Evolutionary conservation across 2,113 vertebrate species (phyloP), one percentile per base, ranked within the genome.

Genomic region (Spea multiplicata): DNA sequence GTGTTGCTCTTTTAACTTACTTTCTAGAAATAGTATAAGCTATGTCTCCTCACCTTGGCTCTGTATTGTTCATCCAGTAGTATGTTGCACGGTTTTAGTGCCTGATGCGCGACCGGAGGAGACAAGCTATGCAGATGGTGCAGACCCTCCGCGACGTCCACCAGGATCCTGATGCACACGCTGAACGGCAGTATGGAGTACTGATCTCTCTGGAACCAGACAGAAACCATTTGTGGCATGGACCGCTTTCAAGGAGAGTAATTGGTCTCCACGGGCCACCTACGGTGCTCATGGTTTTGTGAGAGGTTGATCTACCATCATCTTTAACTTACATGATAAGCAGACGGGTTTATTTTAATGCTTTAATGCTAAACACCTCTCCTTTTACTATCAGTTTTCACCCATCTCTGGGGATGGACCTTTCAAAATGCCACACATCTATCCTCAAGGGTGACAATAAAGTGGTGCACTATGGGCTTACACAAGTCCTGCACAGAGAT

Each of bases 81-180:
- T 44, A 93, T 85, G 0, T 92, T 93, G 72, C 87, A 88, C 17
- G 91, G 86, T 81, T 90, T 93, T 47, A 93, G 85, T 16, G 83
- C 81, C 69, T 86, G 81, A 47, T 91, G 89, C 67, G 85, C 81
- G 16, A 87, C 8, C 3, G 82, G 81, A 53, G 83, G 82, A 3
- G 76, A 0, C 0, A 90, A 68, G 14, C 75, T 83, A 74, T 94
- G 92, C 5, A 94, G 83, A 48, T 89, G 76, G 3, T 76, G 73
- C 61, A 94, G 78, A 10, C 90, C 92, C 44, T 89, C 86, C 17
- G 89, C 85, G 62, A 91, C 89, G 30, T 93, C 89, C 0, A 44
- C 66, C 44, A 93, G 83, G 76, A 92, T 86, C 66, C 84, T 81
- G n/a, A 92, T 30, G 17, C 85, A 82, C 1, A 92, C 68, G 14